Evolutionary conservation across 2,113 vertebrate species (phyloP).

Genomic region (Asarcornis scutulata): DNA sequence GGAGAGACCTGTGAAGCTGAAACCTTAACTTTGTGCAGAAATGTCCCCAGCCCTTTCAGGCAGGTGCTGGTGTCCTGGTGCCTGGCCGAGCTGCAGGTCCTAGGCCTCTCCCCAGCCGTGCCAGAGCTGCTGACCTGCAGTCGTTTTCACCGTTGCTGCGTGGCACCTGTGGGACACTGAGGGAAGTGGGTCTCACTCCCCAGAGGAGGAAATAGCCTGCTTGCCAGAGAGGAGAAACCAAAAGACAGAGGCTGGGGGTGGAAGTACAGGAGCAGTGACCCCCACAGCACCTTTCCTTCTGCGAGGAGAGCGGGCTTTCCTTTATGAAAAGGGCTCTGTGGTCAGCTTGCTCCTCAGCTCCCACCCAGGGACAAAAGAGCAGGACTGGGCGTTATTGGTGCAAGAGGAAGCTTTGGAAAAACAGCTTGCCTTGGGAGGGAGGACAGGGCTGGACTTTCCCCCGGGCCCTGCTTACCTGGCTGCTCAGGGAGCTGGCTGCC

Average conservation of each 20-base stretch:
- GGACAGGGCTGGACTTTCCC: neutral
- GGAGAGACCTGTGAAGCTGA: neutral
- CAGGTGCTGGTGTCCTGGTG: neutral
- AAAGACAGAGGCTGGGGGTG: neutral
- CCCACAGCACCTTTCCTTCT: neutral
- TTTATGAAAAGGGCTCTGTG: neutral
- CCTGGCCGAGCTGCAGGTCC: neutral
- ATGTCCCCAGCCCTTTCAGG: neutral
- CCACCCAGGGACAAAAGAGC: neutral
- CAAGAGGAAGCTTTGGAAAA: neutral
- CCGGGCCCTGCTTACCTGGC: constrained; percentile 7
- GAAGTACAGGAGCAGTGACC: neutral
- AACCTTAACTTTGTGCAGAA: neutral
- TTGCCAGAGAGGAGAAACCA: neutral
- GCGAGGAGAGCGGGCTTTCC: neutral
- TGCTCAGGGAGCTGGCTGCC: neutral
- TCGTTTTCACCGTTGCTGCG: neutral
- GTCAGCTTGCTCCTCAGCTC: neutral
- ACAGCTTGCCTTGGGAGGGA: neutral
- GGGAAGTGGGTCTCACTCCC: neutral
- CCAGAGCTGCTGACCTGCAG: neutral
- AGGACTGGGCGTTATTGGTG: neutral
- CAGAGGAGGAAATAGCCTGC: neutral
- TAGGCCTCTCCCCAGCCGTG: neutral
- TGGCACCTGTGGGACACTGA: neutral